Evolutionary conservation across 1,140 invertebrate species (phyloP).

Genomic region (Drosophila melanica): DNA sequence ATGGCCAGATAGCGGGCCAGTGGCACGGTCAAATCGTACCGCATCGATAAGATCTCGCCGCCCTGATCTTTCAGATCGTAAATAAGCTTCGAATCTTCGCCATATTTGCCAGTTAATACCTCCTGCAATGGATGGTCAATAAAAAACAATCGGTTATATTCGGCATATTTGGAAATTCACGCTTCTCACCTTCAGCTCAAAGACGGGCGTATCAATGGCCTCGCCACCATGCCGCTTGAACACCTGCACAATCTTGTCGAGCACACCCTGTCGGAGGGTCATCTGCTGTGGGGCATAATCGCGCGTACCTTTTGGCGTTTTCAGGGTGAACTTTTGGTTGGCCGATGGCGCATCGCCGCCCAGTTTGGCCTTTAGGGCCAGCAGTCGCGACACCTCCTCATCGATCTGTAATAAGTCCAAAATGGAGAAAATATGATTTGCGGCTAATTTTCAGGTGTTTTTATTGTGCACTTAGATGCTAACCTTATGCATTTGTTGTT

Average conservation of each 20-base stretch:
- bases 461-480: constrained; percentile 69
- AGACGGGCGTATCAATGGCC: constrained; percentile 99
- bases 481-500: constrained; percentile 81
- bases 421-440: constrained; percentile 19
- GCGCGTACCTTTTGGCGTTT: constrained; percentile 97
- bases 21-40: constrained; percentile 97
- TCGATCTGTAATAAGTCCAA: constrained; percentile 87
- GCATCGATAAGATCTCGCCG: constrained; percentile 95
- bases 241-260: constrained; percentile 94
- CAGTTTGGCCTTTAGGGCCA: constrained; percentile 91
- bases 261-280: constrained; percentile 94
- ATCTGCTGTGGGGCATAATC: constrained; percentile 98
- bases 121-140: constrained; percentile 87
- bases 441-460: constrained; percentile 4
- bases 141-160: not conserved
- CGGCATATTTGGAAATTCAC: not conserved
- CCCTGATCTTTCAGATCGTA: constrained; percentile 99
- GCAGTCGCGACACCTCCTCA: constrained; percentile 92
- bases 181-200: constrained; percentile 95
- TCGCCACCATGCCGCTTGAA: constrained; percentile 99
- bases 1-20: constrained; percentile 99
- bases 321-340: constrained; percentile 91
- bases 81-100: constrained; percentile 99
- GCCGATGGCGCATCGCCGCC: constrained; percentile 85
- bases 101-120: constrained; percentile 99